Percentiles rank a stretch among this genome's conserved stretches.
These are phyloP conservation scores for Geococcyx californianus DNA, from an alignment of 2,113 vertebrate genomes.

Conservation along the genomic window DNA sequence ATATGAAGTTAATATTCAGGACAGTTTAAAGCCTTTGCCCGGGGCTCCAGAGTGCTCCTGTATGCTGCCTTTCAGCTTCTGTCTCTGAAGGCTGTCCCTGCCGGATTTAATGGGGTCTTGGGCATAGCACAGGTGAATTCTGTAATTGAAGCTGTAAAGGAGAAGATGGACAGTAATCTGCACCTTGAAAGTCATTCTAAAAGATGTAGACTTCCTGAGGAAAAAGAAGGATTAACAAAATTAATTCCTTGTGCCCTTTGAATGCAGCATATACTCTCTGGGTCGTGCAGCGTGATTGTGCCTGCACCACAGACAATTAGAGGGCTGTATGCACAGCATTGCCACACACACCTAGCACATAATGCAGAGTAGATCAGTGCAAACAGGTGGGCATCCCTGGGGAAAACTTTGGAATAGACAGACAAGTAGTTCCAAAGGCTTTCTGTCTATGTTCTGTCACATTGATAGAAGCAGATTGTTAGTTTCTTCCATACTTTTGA, in stretches of 20 bases:
- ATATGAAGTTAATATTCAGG: background rate
- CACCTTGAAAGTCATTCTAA: background rate
- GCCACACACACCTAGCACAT: accelerated
- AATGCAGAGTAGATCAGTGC: background rate
- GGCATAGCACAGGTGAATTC: background rate
- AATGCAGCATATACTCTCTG: background rate
- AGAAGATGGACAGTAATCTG: background rate
- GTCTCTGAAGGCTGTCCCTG: background rate
- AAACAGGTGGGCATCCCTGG: background rate
- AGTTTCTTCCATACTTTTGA: background rate
- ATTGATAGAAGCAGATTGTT: background rate
- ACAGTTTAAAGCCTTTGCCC: background rate
- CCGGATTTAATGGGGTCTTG: background rate
- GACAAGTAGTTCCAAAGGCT: background rate
- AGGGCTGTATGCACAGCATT: background rate
- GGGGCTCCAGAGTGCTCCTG: background rate
- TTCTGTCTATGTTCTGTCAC: background rate
- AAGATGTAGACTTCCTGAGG: background rate
- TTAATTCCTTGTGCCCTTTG: background rate
- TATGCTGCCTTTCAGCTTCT: background rate
- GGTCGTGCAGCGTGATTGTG: background rate
- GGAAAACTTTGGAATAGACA: background rate
- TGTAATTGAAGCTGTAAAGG: background rate
- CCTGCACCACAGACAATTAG: too few species aligned
- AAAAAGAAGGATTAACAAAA: background rate